phyloP scores from a whole-genome alignment of 1,140 invertebrate species.

The Aricia agestis region DNA sequence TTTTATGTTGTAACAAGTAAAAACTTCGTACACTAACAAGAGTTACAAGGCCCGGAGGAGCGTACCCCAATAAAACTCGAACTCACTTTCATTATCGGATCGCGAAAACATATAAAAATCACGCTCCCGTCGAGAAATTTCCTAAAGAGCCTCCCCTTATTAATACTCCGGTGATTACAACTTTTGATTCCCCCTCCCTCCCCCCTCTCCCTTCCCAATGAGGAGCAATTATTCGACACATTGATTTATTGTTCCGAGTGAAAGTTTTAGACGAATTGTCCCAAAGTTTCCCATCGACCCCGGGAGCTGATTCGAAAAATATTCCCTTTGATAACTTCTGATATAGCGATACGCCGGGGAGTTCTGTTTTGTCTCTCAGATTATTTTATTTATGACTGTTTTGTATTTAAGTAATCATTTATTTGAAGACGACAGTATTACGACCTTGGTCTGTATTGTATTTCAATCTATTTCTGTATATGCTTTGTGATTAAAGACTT shows the following conservation, averaged over 20 bases:
- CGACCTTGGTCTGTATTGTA: neutral
- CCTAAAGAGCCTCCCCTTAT: constrained; percentile 35
- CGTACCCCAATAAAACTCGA: neutral
- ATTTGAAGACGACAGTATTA: neutral
- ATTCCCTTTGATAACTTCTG: constrained; percentile 47
- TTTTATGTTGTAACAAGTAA: neutral
- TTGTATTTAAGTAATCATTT: neutral
- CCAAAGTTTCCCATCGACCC: constrained; percentile 39
- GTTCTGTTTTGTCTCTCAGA: constrained; percentile 1
- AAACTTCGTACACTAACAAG: neutral
- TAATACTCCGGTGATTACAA: constrained; percentile 56
- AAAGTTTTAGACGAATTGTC: constrained; percentile 30
- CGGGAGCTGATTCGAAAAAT: constrained; percentile 46
- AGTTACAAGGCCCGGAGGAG: neutral
- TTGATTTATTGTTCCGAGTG: constrained; percentile 52
- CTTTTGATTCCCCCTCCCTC: constrained; percentile 47
- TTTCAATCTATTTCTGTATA: too few relatives aligned
- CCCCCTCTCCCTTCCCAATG: constrained; percentile 30
- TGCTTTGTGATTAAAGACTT: too few relatives aligned
- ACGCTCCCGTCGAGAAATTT: constrained; percentile 30
- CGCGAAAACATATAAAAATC: constrained; percentile 15
- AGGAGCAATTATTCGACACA: constrained; percentile 58
- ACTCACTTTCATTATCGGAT: constrained; percentile 2
- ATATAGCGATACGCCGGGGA: neutral
- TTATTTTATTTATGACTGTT: constrained; percentile 1